Base-by-base conservation (phyloP, 2,797 vertebrate genomes). In the Periparus ater region DNA sequence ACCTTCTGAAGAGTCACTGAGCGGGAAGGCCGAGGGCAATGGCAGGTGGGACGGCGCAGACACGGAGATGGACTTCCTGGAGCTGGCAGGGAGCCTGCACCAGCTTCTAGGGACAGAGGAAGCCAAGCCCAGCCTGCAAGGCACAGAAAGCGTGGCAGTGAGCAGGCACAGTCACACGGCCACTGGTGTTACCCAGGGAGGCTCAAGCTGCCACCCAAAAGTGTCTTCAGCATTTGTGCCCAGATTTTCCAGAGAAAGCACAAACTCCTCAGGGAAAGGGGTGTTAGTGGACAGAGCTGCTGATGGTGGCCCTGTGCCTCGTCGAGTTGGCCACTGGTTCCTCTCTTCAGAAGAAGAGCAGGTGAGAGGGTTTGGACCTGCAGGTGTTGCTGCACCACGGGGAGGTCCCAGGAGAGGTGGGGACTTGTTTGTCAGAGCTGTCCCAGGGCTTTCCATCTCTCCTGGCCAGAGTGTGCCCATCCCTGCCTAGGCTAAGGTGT, bases 221-320 rank as follows among this genome's bases (percentile, higher is more conserved):
- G 95, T 86, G 20, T 91, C 97, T 40, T 96, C 98, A 93, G 97
- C 97, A 9, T 79, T 97, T 8, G 47, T 95, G 38, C 96, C 95
- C 11, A 82, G 88, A 67, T 97, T 96, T 91, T 87, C 97, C 90
- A 42, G 67, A 51, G 70, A 50, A 66, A 91, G 94, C 84, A 55
- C 91, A 54, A 96, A 88, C 13, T 97, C 98, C 74, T 87, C 73
- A 4, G 92, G 76, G 87, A 97, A 98, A 29, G 98, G 89, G 91
- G 95, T 90, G 1, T 91, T 97, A n/a, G 89, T 96, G 86, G 85
- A 61, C 10, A 22, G 90, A 65, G 58, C 16, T 7, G 8, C 42
- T 6, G 38, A 11, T 0, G 10, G 50, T 2, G 3, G 11, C 42
- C 97, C 45, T 63, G 88, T 20, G 8, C 75, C 58, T 73, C 13